Percentiles rank a stretch among this genome's conserved stretches.
Conservation (phyloP, 2,797 vertebrate genomes). For the Acanthurus leucopareius region DNA sequence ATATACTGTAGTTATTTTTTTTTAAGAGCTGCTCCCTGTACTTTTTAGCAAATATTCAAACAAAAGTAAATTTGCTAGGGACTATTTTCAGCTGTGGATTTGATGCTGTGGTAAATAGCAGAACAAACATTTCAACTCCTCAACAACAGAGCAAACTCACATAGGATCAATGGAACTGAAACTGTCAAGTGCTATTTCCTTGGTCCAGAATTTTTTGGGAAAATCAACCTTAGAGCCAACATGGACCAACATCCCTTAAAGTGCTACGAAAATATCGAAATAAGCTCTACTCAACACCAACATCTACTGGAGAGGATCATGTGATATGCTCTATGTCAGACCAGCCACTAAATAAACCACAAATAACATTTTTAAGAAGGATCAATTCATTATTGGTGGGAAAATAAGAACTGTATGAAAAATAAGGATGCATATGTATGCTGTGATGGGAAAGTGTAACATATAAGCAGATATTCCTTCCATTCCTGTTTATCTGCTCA, state of each 20-base stretch:
- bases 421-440: no score
- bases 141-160: neutral
- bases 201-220: neutral
- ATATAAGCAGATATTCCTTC: neutral
- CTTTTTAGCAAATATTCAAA: neutral
- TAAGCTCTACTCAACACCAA: neutral
- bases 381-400: neutral
- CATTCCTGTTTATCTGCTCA: neutral
- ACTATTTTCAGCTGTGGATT: no score
- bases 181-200: neutral
- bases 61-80: no score
- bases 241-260: neutral
- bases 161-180: neutral
- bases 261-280: neutral
- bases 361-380: neutral
- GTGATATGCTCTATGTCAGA: no score
- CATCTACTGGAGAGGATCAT: no score
- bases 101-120: neutral
- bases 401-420: no score
- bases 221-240: neutral
- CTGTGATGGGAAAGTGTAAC: neutral
- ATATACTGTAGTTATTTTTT: no score
- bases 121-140: neutral
- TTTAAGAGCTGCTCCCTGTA: neutral
- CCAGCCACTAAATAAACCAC: no score